Evolutionary conservation across 2,797 vertebrate genomes (phyloP), one percentile per base, ranked within the genome.

Genomic region (Odontamblyopus lacepedii): DNA sequence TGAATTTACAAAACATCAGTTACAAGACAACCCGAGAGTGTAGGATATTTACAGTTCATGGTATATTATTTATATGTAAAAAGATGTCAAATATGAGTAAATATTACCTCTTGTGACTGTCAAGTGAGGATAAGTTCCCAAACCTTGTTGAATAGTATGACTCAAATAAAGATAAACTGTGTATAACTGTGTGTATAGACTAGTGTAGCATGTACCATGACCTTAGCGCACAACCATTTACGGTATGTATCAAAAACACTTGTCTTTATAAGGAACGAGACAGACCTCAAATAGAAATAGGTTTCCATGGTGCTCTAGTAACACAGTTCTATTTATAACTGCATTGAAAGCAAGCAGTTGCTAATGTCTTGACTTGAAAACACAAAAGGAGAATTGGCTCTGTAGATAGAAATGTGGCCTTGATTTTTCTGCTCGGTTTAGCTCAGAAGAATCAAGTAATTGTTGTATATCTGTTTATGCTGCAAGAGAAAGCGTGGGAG

Each of bases 311-410:
- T 19, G 23, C 64, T 84, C 41, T 61, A 29, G 53, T 61, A 72
- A 48, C 63, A 63, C 66, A 23, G 55, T 55, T 86, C 80, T 89
- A 86, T 87, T 87, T 89, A 71, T 85, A 89, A 78, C 48, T 41
- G 13, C 27, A 53, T 57, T 72, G 85, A 85, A 90, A 82, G 62
- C 32, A 76, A 70, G 35, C 61, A 61, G 72, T 63, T 13, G 29
- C 59, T 70, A 76, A 82, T 68, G 68, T 76, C 38, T 48, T 56
- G 60, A 56, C 74, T 82, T 80, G 35, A 68, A 86, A 79, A 63
- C 53, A 71, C 64, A 69, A 69, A 83, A 72, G 55, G 12, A 63
- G 41, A 4, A 7, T 56, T 73, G 26, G 48, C 15, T 66, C 1
- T 5, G 2, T n/a, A 41, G 16, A 81, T 53, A 32, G 63, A 74